Percentiles rank a stretch among this genome's conserved stretches.
phyloP scores from a whole-genome alignment of 1,140 invertebrate genomes.

The Drosophila auraria region DNA sequence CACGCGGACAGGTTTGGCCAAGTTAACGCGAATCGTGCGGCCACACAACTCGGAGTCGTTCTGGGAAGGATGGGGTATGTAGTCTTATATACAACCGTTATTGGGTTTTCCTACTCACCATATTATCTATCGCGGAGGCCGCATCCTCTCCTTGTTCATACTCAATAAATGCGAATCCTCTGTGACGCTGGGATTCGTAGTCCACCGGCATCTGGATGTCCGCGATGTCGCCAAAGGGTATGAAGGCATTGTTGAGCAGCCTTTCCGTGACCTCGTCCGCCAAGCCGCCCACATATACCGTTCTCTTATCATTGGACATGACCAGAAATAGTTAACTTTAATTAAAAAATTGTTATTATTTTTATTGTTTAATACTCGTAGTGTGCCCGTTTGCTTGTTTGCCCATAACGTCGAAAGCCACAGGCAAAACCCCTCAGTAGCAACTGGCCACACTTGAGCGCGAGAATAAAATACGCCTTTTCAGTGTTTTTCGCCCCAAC shows the following conservation, averaged over 20 bases:
- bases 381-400: not conserved
- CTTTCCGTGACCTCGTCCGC: constrained; percentile 99
- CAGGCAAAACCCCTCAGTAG: no score
- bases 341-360: constrained; percentile 2
- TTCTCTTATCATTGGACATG: constrained; percentile 89
- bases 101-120: constrained; percentile 88
- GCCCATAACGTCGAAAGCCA: not conserved
- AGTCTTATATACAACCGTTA: no score
- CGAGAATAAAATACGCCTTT: no score
- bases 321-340: not conserved
- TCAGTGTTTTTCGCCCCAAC: no score
- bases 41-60: constrained; percentile 99
- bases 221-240: constrained; percentile 98
- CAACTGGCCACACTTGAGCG: not conserved
- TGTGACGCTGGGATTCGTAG: constrained; percentile 98
- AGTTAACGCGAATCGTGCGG: constrained; percentile 97
- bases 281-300: constrained; percentile 94
- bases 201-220: constrained; percentile 99
- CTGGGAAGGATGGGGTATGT: constrained; percentile 85
- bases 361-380: not conserved
- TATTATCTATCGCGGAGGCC: constrained; percentile 99
- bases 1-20: constrained; percentile 98
- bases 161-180: constrained; percentile 99
- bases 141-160: constrained; percentile 98
- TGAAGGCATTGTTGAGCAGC: constrained; percentile 97